Percentiles rank a stretch among this genome's conserved stretches.
Conservation (phyloP, 2,113 vertebrate species). For the Dascyllus trimaculatus region DNA sequence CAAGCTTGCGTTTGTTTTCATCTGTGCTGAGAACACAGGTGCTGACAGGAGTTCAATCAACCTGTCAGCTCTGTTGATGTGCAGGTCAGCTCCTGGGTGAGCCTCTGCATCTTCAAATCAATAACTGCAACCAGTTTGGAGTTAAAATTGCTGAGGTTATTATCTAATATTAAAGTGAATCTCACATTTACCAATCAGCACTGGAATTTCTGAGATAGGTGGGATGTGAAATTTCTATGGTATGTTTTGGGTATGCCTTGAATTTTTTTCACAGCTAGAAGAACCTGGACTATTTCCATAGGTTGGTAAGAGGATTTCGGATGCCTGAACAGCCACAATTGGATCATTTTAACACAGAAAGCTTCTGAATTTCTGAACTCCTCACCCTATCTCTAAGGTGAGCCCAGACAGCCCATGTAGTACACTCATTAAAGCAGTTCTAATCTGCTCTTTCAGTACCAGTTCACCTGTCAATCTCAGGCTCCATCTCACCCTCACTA, state of each 20-base stretch:
- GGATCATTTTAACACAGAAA: neutral
- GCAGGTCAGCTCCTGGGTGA: too few species aligned
- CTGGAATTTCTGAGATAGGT: neutral
- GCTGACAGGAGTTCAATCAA: neutral
- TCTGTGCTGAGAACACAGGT: neutral
- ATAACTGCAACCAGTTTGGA: too few species aligned
- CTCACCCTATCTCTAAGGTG: neutral
- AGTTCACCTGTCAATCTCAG: neutral
- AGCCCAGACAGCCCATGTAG: neutral
- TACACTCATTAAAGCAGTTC: slow-evolving; percentile 4
- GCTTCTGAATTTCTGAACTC: neutral
- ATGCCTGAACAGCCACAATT: neutral
- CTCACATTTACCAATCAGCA: too few species aligned
- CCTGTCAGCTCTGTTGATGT: too few species aligned
- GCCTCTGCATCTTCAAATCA: too few species aligned
- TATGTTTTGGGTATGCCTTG: slow-evolving; percentile 7
- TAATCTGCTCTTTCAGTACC: neutral
- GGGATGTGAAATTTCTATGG: slow-evolving; percentile 29
- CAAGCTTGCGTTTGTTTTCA: neutral
- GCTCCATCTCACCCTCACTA: neutral
- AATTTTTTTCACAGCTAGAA: neutral
- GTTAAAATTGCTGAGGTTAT: too few species aligned
- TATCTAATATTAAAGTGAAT: too few species aligned
- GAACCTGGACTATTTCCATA: slow-evolving; percentile 3
- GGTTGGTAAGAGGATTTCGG: neutral